Evolutionary conservation across 2,888 invertebrate genomes (phyloP), one percentile per base, ranked within the genome.

Genomic region (Clunio marinus): DNA sequence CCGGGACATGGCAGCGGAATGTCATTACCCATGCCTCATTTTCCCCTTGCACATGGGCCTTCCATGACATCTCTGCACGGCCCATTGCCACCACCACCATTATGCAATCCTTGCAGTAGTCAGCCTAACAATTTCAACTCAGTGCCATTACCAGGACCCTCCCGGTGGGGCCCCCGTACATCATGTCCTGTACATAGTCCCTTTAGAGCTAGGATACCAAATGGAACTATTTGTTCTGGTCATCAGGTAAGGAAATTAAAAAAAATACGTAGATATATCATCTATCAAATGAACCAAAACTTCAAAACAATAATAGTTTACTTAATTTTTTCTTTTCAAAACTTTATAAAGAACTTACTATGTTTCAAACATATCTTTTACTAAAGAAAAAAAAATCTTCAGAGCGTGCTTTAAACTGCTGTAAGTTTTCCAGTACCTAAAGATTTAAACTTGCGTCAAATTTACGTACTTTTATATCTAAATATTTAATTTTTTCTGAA

Each of bases 171-270:
- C 71, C 79, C 79, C 69, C 75, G 79, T 73, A 78, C 79, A 72
- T 78, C 79, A 70, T 79, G 79, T 74, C 79, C 79, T 66, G 77
- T 79, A 72, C 79, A 79, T 75, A 79, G 79, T 75, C 79, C 79
- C 71, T 79, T 79, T 74, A 77, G 79, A 71, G 77, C 78, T 71
- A 77, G 79, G 71, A 78, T 78, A 72, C 79, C 79, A 71, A 79
- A 79, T 72, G 79, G 79, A 73, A 78, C 78, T 68, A 77, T 79
- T 72, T 79, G 79, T 73, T 79, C 79, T 71, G 79, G 79, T 77
- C 79, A 79, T 74, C 79, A 79, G 79, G 79, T 78, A 78, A 78
- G 60, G 3, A 13, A 32, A n/a, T n/a, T n/a, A n/a, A n/a, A n/a
- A n/a, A n/a, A n/a, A n/a, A n/a, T n/a, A n/a, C n/a, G n/a, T n/a